These are phyloP conservation scores for Pterobdella sp. DNA, from an alignment of 2,888 invertebrate species.

Conservation along the genomic window DNA sequence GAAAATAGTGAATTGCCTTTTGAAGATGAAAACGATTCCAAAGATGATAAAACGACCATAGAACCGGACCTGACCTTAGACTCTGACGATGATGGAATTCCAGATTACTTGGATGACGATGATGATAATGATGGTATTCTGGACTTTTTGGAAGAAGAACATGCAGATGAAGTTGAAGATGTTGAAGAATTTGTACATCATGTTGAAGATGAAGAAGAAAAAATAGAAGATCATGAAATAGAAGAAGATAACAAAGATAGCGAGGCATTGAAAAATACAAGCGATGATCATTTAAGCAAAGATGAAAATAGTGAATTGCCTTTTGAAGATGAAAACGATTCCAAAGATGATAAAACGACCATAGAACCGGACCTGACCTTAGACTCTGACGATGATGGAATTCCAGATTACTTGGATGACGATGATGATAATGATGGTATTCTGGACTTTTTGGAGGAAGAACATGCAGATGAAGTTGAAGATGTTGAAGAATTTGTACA, in stretches of 20 bases:
- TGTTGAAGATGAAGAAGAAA: conserved; percentile 35
- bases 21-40: conserved; percentile 38
- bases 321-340: conserved; percentile 39
- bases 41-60: conserved; percentile 5
- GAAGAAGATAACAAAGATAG: conserved; percentile 33
- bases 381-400: conserved; percentile 32
- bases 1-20: too few relatives aligned
- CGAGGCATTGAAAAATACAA: conserved; percentile 26
- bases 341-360: neutral
- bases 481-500: conserved; percentile 18
- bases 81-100: conserved; percentile 35
- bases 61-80: conserved; percentile 29
- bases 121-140: conserved; percentile 37
- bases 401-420: conserved; percentile 32
- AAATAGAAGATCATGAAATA: conserved; percentile 43
- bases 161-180: conserved; percentile 2
- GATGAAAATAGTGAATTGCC: conserved; percentile 24
- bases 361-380: conserved; percentile 23
- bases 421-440: conserved; percentile 37
- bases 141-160: conserved; percentile 30
- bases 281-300: conserved; percentile 33
- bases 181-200: neutral
- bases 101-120: conserved; percentile 36
- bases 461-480: conserved; percentile 34
- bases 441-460: conserved; percentile 36